phyloP scores from a whole-genome alignment of 2,797 vertebrate species.

The Zalophus californianus region DNA sequence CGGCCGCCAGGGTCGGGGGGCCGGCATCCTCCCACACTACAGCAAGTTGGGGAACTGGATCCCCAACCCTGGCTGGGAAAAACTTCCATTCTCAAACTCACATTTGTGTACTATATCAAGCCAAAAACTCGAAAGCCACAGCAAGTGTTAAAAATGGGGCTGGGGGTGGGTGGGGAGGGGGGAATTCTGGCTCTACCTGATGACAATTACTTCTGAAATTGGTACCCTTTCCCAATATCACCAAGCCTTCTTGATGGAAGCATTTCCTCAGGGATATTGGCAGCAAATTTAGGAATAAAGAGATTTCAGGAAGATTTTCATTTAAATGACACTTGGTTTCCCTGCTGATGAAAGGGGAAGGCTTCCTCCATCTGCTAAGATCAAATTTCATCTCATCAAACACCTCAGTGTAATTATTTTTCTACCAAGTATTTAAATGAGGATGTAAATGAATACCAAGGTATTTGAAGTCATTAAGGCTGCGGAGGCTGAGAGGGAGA shows the following conservation, averaged over 20 bases:
- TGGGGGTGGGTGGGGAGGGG: neutral
- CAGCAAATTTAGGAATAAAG: constrained; percentile 84
- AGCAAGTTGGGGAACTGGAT: constrained; percentile 15
- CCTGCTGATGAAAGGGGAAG: constrained; percentile 81
- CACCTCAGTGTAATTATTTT: constrained; percentile 83
- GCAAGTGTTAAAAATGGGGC: constrained; percentile 38
- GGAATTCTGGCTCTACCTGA: constrained; percentile 19
- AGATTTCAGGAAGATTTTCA: constrained; percentile 86
- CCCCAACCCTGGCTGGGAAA: constrained; percentile 51
- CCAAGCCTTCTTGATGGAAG: constrained; percentile 70
- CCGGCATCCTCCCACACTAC: constrained; percentile 12
- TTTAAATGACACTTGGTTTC: constrained; percentile 85
- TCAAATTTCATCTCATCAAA: constrained; percentile 85
- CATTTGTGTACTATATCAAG: constrained; percentile 29
- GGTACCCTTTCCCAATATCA: neutral
- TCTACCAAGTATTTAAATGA: constrained; percentile 83
- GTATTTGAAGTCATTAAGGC: constrained; percentile 82
- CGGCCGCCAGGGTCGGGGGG: neutral
- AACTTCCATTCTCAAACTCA: constrained; percentile 24
- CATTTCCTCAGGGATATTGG: constrained; percentile 74
- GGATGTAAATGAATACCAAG: constrained; percentile 83
- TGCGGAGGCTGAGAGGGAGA: constrained; percentile 48
- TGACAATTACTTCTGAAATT: constrained; percentile 50
- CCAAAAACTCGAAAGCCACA: constrained; percentile 49
- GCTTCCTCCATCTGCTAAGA: constrained; percentile 84